These are phyloP conservation scores for Drosophila subsilvestris DNA, from an alignment of 2,888 invertebrate genomes.

Conservation along the genomic window DNA sequence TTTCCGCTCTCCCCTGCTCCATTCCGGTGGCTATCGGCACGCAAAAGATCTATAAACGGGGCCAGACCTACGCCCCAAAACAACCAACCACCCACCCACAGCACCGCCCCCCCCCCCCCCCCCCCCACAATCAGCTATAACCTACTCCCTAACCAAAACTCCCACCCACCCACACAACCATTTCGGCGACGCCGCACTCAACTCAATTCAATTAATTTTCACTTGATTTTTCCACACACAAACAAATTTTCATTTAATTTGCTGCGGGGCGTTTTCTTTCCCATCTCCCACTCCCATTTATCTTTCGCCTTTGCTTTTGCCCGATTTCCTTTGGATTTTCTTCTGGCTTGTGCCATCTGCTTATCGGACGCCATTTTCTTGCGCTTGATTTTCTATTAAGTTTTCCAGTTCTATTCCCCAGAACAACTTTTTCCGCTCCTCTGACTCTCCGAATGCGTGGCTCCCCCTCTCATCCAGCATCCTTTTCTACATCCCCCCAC, in stretches of 20 bases:
- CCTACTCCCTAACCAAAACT: constrained; percentile 61
- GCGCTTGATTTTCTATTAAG: constrained; percentile 75
- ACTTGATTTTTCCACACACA: constrained; percentile 79
- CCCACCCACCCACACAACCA: constrained; percentile 31
- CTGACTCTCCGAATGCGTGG: constrained; percentile 11
- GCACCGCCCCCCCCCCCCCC: no score
- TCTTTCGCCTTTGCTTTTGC: constrained; percentile 7
- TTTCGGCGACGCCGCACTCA: constrained; percentile 71
- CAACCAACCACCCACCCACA: neutral
- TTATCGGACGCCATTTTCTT: constrained; percentile 74
- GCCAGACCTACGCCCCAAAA: constrained; percentile 6
- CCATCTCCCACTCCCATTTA: constrained; percentile 9
- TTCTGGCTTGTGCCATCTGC: constrained; percentile 17
- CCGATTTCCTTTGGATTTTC: constrained; percentile 1
- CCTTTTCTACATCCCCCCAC: neutral
- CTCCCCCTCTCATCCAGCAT: neutral
- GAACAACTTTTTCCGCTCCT: constrained; percentile 34
- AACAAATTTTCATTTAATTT: constrained; percentile 75
- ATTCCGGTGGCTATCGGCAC: constrained; percentile 46
- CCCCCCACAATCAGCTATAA: neutral
- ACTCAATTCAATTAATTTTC: constrained; percentile 83
- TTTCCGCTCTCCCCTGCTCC: constrained; percentile 5
- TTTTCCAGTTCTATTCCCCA: constrained; percentile 31
- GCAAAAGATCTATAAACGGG: constrained; percentile 76
- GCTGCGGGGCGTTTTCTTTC: constrained; percentile 57